A percentile compares a stretch with the other conserved stretches of the same genome.
Evolutionary conservation across 2,888 invertebrate species (phyloP).

Genomic region (Torymus aiolomorphi): DNA sequence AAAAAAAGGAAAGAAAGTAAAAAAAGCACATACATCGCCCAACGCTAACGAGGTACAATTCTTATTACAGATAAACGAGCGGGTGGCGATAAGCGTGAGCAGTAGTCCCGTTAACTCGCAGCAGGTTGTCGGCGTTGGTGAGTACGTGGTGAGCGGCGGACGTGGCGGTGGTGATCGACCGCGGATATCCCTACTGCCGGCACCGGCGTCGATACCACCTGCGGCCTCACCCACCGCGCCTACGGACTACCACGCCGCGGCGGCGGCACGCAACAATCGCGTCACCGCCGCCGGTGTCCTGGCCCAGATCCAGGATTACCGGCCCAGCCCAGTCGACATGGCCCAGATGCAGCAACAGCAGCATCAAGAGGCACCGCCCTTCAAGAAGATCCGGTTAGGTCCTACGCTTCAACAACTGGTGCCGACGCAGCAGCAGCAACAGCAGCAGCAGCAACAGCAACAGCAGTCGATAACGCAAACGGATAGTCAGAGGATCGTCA

Average conservation of each 20-base stretch:
- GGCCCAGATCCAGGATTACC: constrained; percentile 73
- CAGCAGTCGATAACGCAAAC: constrained; percentile 66
- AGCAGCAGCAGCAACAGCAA: constrained; percentile 72
- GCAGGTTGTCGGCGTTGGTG: constrained; percentile 64
- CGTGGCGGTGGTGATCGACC: constrained; percentile 75
- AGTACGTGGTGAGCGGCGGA: constrained; percentile 70
- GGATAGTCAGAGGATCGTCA: constrained; percentile 69
- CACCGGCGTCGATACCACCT: constrained; percentile 77
- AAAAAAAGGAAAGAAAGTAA: too few relatives aligned
- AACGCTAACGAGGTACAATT: too few relatives aligned
- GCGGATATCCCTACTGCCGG: constrained; percentile 83
- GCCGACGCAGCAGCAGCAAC: constrained; percentile 72
- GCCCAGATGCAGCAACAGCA: constrained; percentile 63
- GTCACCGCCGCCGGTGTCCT: constrained; percentile 59
- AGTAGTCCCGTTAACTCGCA: constrained; percentile 68
- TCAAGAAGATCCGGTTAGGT: constrained; percentile 78
- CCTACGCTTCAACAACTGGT: constrained; percentile 71
- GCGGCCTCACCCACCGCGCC: constrained; percentile 77
- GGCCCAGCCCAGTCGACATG: constrained; percentile 68
- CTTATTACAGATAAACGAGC: constrained; percentile 71
- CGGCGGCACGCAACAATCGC: constrained; percentile 65
- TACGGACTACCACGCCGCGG: constrained; percentile 76
- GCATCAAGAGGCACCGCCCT: constrained; percentile 74
- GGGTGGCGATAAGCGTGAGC: constrained; percentile 73
- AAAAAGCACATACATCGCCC: too few relatives aligned